Base-by-base conservation (phyloP, 2,113 vertebrate genomes). In the Aegotheles bennettii region DNA sequence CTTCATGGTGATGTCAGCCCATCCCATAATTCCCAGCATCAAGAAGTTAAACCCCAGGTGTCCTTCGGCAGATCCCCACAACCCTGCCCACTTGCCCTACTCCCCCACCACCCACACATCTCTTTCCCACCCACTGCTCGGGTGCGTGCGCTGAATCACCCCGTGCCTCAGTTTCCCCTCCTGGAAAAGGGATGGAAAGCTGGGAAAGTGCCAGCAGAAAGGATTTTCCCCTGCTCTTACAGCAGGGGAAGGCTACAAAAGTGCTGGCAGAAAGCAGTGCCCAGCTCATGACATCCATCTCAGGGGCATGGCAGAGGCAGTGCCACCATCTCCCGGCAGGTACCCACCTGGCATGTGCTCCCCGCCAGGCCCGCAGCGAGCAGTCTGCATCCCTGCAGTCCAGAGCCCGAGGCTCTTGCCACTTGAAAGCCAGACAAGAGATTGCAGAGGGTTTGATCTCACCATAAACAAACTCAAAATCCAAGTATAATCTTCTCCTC, bases 91-190 rank as follows among this genome's bases (percentile, higher is more conserved):
- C 28, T 38, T 45, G 48, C 53, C 40, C 51, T 20, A 64, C 51
- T 26, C 69, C 78, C 35, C 78, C 18, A 9, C n/a, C 63, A 24
- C 43, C 75, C 70, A 47, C 74, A 28, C 20, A 13, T 5, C 48
- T 45, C 48, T 59, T 81, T 61, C 53, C 23, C 67, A 16, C 5
- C 17, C 25, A 0, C 57, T 4, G 50, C 70, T 64, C 2, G 0
- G 59, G 38, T 24, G 45, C 2, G 4, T 29, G 56, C 3, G 2
- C 60, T 1, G 0, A 40, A 79, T 33, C 38, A 26, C 50, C 36
- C 76, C 1, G 5, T 90, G 84, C 85, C 88, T 97, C 96, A 87
- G 92, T 95, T 95, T 94, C 81, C 90, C 83, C 74, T 50, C 43
- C 82, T 80, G 38, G n/a, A 33, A 61, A 85, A 53, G 29, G 35